A percentile compares a stretch with the other conserved stretches of the same genome.
phyloP scores from a whole-genome alignment of 2,797 vertebrate species.

The Cetoscarus ocellatus region DNA sequence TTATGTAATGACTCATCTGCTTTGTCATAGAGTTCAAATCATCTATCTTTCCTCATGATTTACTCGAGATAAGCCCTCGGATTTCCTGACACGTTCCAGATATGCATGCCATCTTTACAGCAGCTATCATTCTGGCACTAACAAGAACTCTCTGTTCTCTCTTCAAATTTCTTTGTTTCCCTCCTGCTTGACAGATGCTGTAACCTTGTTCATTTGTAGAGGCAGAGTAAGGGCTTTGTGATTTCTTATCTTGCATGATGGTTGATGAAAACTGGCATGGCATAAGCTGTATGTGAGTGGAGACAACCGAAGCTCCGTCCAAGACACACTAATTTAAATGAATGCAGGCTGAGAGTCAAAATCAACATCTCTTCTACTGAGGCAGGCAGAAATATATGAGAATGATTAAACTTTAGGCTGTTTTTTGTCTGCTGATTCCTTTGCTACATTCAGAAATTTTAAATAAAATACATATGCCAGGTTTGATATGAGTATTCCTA shows the following conservation, averaged over 20 bases:
- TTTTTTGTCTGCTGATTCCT: not conserved
- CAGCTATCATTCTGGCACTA: slow-evolving; percentile 41
- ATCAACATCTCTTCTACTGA: slow-evolving; percentile 2
- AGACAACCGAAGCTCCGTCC: slow-evolving; percentile 20
- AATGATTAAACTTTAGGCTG: not conserved
- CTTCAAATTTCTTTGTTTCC: slow-evolving; percentile 45
- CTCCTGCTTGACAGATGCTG: slow-evolving; percentile 68
- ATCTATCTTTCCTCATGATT: slow-evolving; percentile 27
- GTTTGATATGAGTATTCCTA: no score
- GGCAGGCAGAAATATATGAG: slow-evolving; percentile 9
- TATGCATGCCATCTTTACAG: slow-evolving; percentile 27
- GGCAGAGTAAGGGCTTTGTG: slow-evolving; percentile 74
- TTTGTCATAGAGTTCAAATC: slow-evolving; percentile 14
- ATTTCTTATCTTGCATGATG: slow-evolving; percentile 66
- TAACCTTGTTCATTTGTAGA: slow-evolving; percentile 76
- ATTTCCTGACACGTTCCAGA: not conserved
- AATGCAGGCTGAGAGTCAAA: not conserved
- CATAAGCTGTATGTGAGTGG: slow-evolving; percentile 48
- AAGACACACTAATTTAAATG: slow-evolving; percentile 5
- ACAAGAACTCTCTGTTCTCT: slow-evolving; percentile 54
- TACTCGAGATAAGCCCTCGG: not conserved
- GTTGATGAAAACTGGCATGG: slow-evolving; percentile 4
- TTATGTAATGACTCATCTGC: slow-evolving; percentile 7
- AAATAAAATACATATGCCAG: no score
- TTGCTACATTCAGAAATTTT: no score